These are phyloP conservation scores for Lynx canadensis DNA, from an alignment of 2,113 vertebrate genomes.

Conservation along the genomic window DNA sequence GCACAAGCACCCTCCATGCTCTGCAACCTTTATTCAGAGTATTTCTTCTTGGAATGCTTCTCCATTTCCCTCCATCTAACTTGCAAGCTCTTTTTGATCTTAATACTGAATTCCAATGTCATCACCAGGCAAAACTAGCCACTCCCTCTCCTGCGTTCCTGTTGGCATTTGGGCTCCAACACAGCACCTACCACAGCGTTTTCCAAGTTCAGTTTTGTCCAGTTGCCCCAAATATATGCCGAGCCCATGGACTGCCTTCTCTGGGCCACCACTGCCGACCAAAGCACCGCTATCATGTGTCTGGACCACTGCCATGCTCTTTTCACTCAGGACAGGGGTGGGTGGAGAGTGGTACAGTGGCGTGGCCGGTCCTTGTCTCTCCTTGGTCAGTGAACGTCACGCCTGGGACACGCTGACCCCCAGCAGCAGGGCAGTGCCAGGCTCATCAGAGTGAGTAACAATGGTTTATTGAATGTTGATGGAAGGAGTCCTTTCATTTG, in stretches of 20 bases:
- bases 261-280: background rate
- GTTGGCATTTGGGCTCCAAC: fast-evolving
- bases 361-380: background rate
- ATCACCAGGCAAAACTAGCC: background rate
- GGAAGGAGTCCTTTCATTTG: background rate
- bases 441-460: background rate
- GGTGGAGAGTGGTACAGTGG: background rate
- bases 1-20: background rate
- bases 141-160: no score
- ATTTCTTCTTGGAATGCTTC: background rate
- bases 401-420: background rate
- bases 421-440: background rate
- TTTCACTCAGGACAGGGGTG: background rate
- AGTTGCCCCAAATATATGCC: background rate
- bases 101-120: no score
- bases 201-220: background rate
- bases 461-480: fast-evolving
- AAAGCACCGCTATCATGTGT: background rate
- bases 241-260: background rate
- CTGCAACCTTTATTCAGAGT: background rate
- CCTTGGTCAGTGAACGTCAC: background rate
- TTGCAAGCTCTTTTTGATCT: background rate
- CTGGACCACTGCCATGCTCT: background rate
- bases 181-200: background rate
- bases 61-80: background rate